Percentiles rank a stretch among this genome's conserved stretches.
These are phyloP conservation scores for Margaritifera margaritifera DNA, from an alignment of 2,888 invertebrate species.

Conservation along the genomic window DNA sequence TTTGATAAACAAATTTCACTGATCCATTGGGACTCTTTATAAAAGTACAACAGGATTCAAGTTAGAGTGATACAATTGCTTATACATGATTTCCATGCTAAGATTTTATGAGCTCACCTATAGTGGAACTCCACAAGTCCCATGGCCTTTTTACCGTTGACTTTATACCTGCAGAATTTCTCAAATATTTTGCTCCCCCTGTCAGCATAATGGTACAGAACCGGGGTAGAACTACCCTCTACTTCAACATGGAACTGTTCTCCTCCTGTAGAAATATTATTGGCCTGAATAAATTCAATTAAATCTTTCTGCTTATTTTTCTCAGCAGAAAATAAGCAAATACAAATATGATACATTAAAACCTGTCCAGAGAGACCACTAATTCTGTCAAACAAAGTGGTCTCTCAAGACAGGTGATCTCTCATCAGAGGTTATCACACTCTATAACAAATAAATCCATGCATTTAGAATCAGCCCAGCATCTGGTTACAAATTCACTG, in stretches of 20 bases:
- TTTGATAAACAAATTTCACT: too few species aligned
- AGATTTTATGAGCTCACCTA: slow-evolving; percentile 42
- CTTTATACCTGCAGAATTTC: slow-evolving; percentile 54
- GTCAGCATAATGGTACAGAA: slow-evolving; percentile 61
- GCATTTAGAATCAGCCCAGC: too few species aligned
- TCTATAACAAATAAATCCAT: too few species aligned
- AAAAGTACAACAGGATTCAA: background rate
- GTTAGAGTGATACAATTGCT: background rate
- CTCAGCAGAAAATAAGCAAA: too few species aligned
- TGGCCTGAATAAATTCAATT: background rate
- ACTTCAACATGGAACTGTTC: slow-evolving; percentile 50
- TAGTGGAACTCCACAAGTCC: slow-evolving; percentile 66
- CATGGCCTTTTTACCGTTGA: slow-evolving; percentile 59
- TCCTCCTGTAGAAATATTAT: slow-evolving; percentile 36
- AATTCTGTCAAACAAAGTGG: too few species aligned
- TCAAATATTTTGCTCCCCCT: slow-evolving; percentile 60
- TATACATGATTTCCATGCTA: background rate
- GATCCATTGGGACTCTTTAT: background rate
- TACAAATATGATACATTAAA: too few species aligned
- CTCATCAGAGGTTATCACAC: too few species aligned
- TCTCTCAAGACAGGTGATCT: too few species aligned
- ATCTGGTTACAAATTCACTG: too few species aligned
- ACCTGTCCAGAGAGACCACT: too few species aligned
- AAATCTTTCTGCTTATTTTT: background rate
- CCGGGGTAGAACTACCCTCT: slow-evolving; percentile 42